Evolutionary conservation across 2,888 invertebrate species (phyloP), one percentile per base, ranked within the genome.

Genomic region (Drosophila cognata): DNA sequence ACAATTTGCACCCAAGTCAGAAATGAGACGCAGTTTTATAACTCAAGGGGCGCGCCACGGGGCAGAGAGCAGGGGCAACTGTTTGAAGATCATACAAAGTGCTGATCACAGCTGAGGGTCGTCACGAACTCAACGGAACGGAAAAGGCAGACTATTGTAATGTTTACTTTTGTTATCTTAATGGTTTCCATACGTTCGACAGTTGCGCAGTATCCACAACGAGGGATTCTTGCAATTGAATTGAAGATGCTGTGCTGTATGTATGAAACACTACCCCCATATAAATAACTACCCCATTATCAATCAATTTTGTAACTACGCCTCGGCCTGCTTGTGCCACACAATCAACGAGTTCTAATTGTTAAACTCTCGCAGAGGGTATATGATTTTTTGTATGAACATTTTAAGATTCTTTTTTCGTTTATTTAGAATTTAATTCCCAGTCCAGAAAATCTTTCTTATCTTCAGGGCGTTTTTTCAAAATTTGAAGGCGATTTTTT

Each of bases 1-100:
- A 69, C 52, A 62, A 64, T 51, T 52, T 51, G 53, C 63, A 66
- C 65, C 55, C 29, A 72, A 78, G 35, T 64, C 62, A 55, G 68
- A 67, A 70, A 66, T 50, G 59, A 53, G 51, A 53, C 61, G 66
- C 51, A 69, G 55, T 52, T 53, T 28, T 33, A 10, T 8, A 10
- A 11, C 8, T 7, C 35, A 52, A n/a, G 46, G 46, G 38, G 41
- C 18, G 25, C 35, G 21, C 16, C 16, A 50, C 50, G 57, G 52
- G 50, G 46, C 41, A 29, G 31, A 43, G 58, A 51, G 21, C 28
- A 21, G 29, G 33, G 58, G 28, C 48, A 29, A 38, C 43, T 28
- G 50, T 73, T 71, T 82, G 74, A 83, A 85, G 80, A 88, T 77
- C 88, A 80, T 61, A 65, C 69, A 65, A 82, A 69, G 58, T 55